Evolutionary conservation across 2,113 vertebrate species (phyloP), one percentile per base, ranked within the genome.

Genomic region (Thunnus maccoyii): DNA sequence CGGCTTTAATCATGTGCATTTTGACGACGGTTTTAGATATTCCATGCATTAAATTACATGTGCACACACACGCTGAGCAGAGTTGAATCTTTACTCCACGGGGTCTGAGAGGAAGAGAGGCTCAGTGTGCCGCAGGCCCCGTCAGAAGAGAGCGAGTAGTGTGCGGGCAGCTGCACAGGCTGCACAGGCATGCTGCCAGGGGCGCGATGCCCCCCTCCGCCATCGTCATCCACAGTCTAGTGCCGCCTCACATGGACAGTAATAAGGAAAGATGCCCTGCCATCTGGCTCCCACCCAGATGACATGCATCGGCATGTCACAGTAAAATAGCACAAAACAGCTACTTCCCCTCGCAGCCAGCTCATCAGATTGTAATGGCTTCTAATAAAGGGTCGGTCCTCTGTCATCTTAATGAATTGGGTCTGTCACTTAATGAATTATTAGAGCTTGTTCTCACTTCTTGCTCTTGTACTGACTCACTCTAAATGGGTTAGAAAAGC

Each of bases 231-330:
- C 22, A 14, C 72, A 47, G 56, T 68, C 63, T 68, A 72, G 25
- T 70, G 25, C 79, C 20, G 63, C 76, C 57, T 79, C 78, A 64
- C 51, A 48, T 63, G 56, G 69, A 61, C 68, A 46, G 77, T 57
- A 71, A 86, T 50, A 86, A 72, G 78, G 55, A 82, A 65, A 83
- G 80, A 85, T 60, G 84, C 44, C 57, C 69, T 27, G 70, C 87
- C 90, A 91, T 89, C 88, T 91, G 90, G 86, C 79, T 73, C 67
- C 70, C 47, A 78, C 65, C 87, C 88, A 86, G 75, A 82, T 62
- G 80, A 90, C 83, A 20, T 17, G 56, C 82, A 84, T 56, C 32
- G 0, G 36, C 16, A 15, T 78, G 80, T 83, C 52, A 18, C 66
- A 76, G 56, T 48, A 80, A 85, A 82, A 72, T 9, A 76, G 52